Evolutionary conservation across 1,140 invertebrate genomes (phyloP).

Genomic region (Copidosoma floridanum): DNA sequence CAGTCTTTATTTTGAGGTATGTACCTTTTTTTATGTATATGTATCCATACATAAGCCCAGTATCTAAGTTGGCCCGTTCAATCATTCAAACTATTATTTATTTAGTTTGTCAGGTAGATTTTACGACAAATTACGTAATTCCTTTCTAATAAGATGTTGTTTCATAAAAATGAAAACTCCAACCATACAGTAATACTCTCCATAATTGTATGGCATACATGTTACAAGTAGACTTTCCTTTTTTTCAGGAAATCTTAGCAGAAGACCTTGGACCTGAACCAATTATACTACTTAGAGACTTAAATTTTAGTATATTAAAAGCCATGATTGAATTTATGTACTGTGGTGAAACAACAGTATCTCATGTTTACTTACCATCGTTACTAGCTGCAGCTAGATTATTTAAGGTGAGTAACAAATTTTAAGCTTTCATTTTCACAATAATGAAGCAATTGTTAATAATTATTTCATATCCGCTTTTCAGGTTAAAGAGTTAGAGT

Average conservation of each 20-base stretch:
- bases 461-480: conserved; percentile 27
- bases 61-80: no score
- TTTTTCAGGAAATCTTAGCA: conserved; percentile 56
- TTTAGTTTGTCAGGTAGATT: no score
- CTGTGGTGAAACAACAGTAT: conserved; percentile 60
- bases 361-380: conserved; percentile 56
- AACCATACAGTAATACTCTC: no score
- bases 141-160: no score
- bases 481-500: conserved; percentile 55
- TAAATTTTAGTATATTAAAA: conserved; percentile 60
- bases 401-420: conserved; percentile 56
- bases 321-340: conserved; percentile 64
- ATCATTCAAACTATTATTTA: no score
- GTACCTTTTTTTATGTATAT: not conserved
- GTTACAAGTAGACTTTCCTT: no score
- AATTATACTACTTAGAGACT: conserved; percentile 59
- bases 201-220: no score
- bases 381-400: conserved; percentile 57
- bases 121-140: no score
- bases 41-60: no score
- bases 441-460: not conserved
- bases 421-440: no score
- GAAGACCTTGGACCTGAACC: conserved; percentile 59
- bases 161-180: no score
- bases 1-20: conserved; percentile 65